A percentile compares a stretch with the other conserved stretches of the same genome.
Conservation (phyloP, 2,888 invertebrate genomes). For the Acleris sparsana region DNA sequence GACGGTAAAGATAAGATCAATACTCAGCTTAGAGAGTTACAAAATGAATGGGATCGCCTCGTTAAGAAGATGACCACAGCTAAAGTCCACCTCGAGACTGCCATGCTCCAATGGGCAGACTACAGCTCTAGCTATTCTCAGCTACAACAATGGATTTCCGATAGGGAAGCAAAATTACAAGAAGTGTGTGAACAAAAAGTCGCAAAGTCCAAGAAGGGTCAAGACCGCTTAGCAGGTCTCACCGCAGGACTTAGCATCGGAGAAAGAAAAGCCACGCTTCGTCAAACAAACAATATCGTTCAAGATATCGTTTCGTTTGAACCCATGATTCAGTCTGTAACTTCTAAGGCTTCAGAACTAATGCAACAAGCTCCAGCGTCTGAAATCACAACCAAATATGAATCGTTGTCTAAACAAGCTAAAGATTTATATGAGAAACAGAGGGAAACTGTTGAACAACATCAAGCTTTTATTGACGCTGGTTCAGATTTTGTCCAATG, state of each 20-base stretch:
- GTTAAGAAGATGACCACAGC: slow-evolving; percentile 96
- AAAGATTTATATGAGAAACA: slow-evolving; percentile 94
- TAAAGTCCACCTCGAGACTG: slow-evolving; percentile 95
- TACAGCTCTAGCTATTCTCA: slow-evolving; percentile 97
- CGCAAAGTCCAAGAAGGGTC: slow-evolving; percentile 89
- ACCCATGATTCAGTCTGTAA: slow-evolving; percentile 98
- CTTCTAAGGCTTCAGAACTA: slow-evolving; percentile 95
- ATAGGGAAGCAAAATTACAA: slow-evolving; percentile 95
- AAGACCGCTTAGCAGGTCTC: slow-evolving; percentile 86
- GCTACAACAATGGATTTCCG: slow-evolving; percentile 96
- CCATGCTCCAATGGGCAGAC: slow-evolving; percentile 96
- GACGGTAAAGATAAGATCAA: slow-evolving; percentile 95
- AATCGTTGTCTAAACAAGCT: slow-evolving; percentile 94
- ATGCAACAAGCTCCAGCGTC: slow-evolving; percentile 95
- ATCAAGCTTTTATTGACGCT: slow-evolving; percentile 95
- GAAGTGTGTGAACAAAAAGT: slow-evolving; percentile 94
- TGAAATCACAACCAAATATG: slow-evolving; percentile 95
- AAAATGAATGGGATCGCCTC: slow-evolving; percentile 95
- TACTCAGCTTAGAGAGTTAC: slow-evolving; percentile 93
- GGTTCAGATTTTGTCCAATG: slow-evolving; percentile 96
- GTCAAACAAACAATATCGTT: slow-evolving; percentile 96
- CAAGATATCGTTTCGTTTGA: slow-evolving; percentile 98
- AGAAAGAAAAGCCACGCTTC: slow-evolving; percentile 93
- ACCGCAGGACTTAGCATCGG: slow-evolving; percentile 90
- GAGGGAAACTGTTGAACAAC: slow-evolving; percentile 94